These are phyloP conservation scores for Cottus gobio DNA, from an alignment of 2,113 vertebrate genomes.

Conservation along the genomic window DNA sequence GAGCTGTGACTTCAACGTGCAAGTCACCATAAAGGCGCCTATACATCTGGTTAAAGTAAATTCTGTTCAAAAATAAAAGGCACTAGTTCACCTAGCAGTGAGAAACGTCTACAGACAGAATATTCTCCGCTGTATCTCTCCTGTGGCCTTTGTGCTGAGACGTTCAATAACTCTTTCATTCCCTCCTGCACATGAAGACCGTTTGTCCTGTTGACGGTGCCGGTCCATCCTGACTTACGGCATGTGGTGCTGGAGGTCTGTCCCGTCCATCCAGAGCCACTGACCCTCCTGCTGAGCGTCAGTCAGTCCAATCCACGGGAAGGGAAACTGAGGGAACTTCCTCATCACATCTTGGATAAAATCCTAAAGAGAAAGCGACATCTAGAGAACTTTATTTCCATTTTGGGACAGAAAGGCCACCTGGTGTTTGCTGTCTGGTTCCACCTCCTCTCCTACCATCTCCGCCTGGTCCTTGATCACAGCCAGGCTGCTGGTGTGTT, in stretches of 20 bases:
- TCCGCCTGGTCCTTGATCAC: conserved; percentile 55
- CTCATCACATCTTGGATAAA: conserved; percentile 53
- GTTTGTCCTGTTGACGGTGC: neutral
- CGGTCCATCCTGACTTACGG: too few relatives aligned
- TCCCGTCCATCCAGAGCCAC: conserved; percentile 62
- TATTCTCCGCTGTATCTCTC: neutral
- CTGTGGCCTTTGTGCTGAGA: neutral
- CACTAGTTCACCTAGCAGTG: neutral
- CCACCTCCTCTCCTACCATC: conserved; percentile 43
- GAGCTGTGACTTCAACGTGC: neutral
- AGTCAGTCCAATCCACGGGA: conserved; percentile 64
- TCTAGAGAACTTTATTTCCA: neutral
- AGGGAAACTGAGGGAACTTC: neutral
- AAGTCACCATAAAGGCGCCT: neutral
- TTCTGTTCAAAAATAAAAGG: neutral
- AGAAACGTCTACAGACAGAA: neutral
- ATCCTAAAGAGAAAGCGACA: conserved; percentile 30
- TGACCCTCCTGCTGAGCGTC: conserved; percentile 52
- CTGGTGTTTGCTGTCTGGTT: neutral
- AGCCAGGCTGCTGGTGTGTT: conserved; percentile 57
- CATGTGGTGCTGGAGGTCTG: conserved; percentile 44
- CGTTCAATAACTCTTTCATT: neutral
- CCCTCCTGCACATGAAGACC: neutral
- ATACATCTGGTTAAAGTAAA: neutral
- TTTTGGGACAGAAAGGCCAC: neutral